These are phyloP conservation scores for Beris morrisii DNA, from an alignment of 2,888 invertebrate species.

Conservation along the genomic window DNA sequence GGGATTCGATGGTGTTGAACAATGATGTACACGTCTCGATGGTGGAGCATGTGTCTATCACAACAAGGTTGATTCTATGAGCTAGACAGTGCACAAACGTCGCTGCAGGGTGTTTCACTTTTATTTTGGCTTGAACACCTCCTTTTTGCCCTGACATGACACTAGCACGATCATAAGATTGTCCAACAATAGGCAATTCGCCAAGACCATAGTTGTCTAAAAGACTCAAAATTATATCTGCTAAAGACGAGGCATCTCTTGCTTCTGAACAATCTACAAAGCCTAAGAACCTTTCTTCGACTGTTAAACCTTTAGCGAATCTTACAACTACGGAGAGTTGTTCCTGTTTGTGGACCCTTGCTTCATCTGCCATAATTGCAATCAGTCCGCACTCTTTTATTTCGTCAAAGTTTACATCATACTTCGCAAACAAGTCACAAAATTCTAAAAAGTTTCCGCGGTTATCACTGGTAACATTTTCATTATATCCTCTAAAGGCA, in stretches of 20 bases:
- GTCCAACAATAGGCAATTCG: slow-evolving; percentile 2
- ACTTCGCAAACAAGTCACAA: too few species aligned
- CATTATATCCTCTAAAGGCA: too few species aligned
- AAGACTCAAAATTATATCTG: not conserved
- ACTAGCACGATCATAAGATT: not conserved
- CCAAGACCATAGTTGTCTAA: not conserved
- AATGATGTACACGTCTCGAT: not conserved
- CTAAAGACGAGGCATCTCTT: not conserved
- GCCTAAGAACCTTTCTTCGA: slow-evolving; percentile 1
- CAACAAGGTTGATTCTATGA: not conserved
- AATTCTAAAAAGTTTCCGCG: too few species aligned
- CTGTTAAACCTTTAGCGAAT: too few species aligned
- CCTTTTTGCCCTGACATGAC: slow-evolving; percentile 1
- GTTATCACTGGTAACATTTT: too few species aligned
- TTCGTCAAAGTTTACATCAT: too few species aligned
- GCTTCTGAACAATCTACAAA: not conserved
- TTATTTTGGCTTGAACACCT: not conserved
- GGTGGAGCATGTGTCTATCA: not conserved
- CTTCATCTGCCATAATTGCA: too few species aligned
- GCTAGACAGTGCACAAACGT: not conserved
- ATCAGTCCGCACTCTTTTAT: too few species aligned
- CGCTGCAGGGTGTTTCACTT: too few species aligned
- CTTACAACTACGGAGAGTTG: too few species aligned
- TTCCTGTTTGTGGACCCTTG: too few species aligned
- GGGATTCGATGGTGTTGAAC: too few species aligned